Base-by-base conservation (phyloP, 2,888 invertebrate species). In the Erynnis tages region DNA sequence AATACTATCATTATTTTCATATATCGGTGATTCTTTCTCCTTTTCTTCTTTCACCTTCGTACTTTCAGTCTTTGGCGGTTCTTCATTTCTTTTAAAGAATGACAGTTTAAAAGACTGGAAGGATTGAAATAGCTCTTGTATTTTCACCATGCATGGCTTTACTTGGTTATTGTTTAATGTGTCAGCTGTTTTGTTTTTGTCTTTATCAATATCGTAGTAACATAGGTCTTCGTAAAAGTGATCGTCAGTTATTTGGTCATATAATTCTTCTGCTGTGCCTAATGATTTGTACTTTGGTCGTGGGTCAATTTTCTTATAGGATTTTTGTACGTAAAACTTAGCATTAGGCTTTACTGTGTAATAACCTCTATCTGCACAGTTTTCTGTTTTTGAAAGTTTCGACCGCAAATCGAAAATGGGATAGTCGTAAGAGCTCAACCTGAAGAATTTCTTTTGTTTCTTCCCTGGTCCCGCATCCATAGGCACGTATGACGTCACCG, bases 151-250 rank as follows among this genome's bases (percentile, higher is more conserved):
- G 57, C 80, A 75, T 5, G 87, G 80, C 54, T 82, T 86, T 0
- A 69, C 59, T 59, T 62, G 62, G 25, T 19, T 23, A 29, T 54
- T 47, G 0, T 11, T 45, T 58, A 4, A 61, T 19, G 16, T 56
- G 46, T 44, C 54, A 50, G 41, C 54, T 40, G 38, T 61, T 57
- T 48, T 60, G 58, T 58, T 64, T 55, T 54, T 60, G 1, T 59
- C 62, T 16, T 71, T 71, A 7, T 67, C 61, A 1, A 79, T 62
- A 17, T 86, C 83, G 58, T 78, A 80, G 27, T 87, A 86, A 59
- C 79, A 81, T 0, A 88, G 61, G 50, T 88, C 89, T 73, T 89
- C 89, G 41, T 88, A 89, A 27, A 88, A 78, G 63, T 89, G 89
- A 34, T 89, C 89, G 44, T 87, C 88, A 1, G 73, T 56, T 21